Evolutionary conservation across 92 coral and sea anemone genomes (phyloP).

Genomic region (Palythoa caribaeorum): DNA sequence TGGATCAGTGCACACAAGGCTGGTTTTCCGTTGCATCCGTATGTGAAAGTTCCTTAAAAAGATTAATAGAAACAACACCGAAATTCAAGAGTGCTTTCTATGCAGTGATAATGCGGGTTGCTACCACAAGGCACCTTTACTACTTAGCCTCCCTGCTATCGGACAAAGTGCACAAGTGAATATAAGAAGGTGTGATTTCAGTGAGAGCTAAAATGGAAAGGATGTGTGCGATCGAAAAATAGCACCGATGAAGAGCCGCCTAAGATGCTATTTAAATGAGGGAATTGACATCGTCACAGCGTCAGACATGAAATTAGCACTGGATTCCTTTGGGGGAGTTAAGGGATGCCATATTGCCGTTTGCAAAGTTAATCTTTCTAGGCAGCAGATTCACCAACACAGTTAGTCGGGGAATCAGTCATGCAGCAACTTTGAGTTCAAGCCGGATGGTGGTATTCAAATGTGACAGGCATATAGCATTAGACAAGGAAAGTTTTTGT

Average conservation of each 20-base stretch:
- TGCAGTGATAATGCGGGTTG: slow-evolving; percentile 41
- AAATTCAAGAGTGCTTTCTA: slow-evolving; percentile 1
- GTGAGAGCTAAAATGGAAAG: slow-evolving; percentile 23
- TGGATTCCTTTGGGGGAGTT: slow-evolving; percentile 71
- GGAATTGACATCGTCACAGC: slow-evolving; percentile 49
- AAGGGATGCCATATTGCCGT: slow-evolving; percentile 51
- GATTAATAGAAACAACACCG: background rate
- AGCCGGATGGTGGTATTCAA: slow-evolving; percentile 34
- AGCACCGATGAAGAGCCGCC: slow-evolving; percentile 71
- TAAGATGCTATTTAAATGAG: slow-evolving; percentile 66
- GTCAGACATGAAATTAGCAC: slow-evolving; percentile 69
- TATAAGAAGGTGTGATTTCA: slow-evolving; percentile 56
- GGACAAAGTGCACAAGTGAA: slow-evolving; percentile 46
- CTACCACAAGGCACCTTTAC: slow-evolving; percentile 60
- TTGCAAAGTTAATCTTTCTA: slow-evolving; percentile 50
- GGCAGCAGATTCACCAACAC: slow-evolving; percentile 58
- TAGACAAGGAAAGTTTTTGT: slow-evolving; percentile 55
- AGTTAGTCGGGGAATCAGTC: slow-evolving; percentile 66
- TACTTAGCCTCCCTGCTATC: slow-evolving; percentile 48
- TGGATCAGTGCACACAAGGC: slow-evolving; percentile 17
- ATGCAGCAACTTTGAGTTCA: slow-evolving; percentile 63
- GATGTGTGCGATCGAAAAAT: slow-evolving; percentile 46
- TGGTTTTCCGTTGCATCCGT: slow-evolving; percentile 33
- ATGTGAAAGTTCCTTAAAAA: slow-evolving; percentile 3
- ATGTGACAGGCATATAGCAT: slow-evolving; percentile 59